A percentile compares a stretch with the other conserved stretches of the same genome.
Conservation (phyloP, 1,140 invertebrate species). For the Drosophila sechellia region DNA sequence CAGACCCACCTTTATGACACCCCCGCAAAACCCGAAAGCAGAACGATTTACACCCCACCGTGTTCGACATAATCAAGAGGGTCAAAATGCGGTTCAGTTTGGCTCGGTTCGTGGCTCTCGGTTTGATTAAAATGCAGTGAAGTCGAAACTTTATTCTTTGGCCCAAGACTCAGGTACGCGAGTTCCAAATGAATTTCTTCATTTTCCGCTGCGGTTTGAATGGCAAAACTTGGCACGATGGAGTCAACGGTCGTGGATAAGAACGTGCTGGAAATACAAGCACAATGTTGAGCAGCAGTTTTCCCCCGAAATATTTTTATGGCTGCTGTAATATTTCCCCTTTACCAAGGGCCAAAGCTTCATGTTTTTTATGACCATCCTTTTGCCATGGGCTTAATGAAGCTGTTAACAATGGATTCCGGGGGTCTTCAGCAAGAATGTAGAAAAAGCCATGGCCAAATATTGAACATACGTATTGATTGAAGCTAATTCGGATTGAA, state of each 20-base stretch:
- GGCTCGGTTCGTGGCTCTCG: slow-evolving; percentile 56
- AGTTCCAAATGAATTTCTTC: slow-evolving; percentile 67
- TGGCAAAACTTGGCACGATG: slow-evolving; percentile 20
- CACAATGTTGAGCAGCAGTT: slow-evolving; percentile 46
- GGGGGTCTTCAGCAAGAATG: slow-evolving; percentile 18
- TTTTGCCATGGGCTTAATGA: slow-evolving; percentile 47
- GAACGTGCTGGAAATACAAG: slow-evolving; percentile 61
- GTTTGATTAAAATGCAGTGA: slow-evolving; percentile 82
- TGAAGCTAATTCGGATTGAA: slow-evolving; percentile 49
- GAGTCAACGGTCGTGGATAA: slow-evolving; percentile 35
- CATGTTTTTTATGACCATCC: slow-evolving; percentile 43
- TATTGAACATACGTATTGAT: slow-evolving; percentile 46
- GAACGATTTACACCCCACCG: slow-evolving; percentile 40
- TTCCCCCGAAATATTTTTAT: slow-evolving; percentile 51
- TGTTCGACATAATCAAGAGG: slow-evolving; percentile 44
- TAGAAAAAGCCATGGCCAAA: slow-evolving; percentile 33
- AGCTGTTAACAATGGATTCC: slow-evolving; percentile 58
- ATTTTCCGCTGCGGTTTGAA: slow-evolving; percentile 34
- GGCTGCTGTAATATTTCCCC: slow-evolving; percentile 48
- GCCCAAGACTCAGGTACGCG: slow-evolving; percentile 44
- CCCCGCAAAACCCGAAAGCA: not conserved
- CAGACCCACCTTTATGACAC: slow-evolving; percentile 1
- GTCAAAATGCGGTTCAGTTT: slow-evolving; percentile 44
- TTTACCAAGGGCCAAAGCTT: slow-evolving; percentile 5
- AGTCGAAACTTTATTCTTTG: slow-evolving; percentile 69